A percentile compares a stretch with the other conserved stretches of the same genome.
phyloP scores from a whole-genome alignment of 1,140 invertebrate species.

The Lerema accius region DNA sequence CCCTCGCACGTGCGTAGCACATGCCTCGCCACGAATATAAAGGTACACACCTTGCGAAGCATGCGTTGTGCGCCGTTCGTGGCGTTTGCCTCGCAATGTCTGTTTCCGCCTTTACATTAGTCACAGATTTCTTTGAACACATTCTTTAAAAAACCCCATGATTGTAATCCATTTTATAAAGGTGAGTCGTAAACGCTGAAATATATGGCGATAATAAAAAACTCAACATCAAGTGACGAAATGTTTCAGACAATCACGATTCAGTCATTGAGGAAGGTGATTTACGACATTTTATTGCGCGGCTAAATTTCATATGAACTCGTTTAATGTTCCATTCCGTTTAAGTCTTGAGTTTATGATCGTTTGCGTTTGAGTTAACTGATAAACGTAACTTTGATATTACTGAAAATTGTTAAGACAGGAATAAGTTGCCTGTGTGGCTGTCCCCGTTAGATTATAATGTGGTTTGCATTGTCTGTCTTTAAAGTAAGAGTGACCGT shows the following conservation, averaged over 20 bases:
- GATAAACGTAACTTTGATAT: background rate
- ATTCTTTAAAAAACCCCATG: background rate
- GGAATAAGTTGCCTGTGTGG: too few species aligned
- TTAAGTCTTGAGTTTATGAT: slow-evolving; percentile 4
- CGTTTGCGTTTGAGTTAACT: slow-evolving; percentile 1
- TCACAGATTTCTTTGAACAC: too few species aligned
- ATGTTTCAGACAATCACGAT: background rate
- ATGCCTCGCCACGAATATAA: too few species aligned
- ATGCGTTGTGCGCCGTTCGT: too few species aligned
- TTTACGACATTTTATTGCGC: background rate
- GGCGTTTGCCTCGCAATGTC: too few species aligned
- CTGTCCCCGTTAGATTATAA: too few species aligned
- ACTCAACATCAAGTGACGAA: slow-evolving; percentile 2
- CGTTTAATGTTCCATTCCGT: slow-evolving; percentile 4
- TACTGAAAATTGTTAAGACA: too few species aligned
- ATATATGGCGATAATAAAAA: background rate
- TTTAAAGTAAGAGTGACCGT: too few species aligned
- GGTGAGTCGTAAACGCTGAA: background rate
- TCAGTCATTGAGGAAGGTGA: background rate
- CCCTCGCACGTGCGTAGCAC: too few species aligned
- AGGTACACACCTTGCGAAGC: too few species aligned
- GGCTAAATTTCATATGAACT: slow-evolving; percentile 5
- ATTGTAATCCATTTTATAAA: background rate
- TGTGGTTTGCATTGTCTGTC: too few species aligned
- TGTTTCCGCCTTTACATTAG: too few species aligned